Percentiles rank a stretch among this genome's conserved stretches.
Conservation (phyloP, 2,888 invertebrate species). For the Andrena bicolor region DNA sequence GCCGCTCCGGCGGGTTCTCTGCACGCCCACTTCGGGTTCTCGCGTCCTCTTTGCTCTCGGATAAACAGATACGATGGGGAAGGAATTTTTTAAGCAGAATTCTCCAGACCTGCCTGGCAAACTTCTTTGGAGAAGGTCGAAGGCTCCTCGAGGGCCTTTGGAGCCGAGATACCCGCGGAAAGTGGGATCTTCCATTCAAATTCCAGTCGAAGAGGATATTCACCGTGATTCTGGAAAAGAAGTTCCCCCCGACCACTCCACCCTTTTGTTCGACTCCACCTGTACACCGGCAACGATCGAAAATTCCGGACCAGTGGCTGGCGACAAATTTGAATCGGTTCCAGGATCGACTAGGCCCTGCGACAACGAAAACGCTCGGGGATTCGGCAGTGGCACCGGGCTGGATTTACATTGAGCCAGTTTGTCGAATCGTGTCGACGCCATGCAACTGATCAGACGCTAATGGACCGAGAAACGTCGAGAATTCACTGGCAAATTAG, state of each 20-base stretch:
- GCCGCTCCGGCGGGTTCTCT: neutral
- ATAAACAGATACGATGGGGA: neutral
- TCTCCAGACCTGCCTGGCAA: neutral
- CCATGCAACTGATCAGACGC: constrained; percentile 30
- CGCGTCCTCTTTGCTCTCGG: neutral
- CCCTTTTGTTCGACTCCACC: too few relatives aligned
- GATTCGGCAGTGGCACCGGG: constrained; percentile 35
- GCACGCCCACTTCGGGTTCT: neutral
- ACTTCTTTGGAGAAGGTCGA: neutral
- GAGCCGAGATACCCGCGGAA: too few relatives aligned
- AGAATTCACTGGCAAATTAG: constrained; percentile 37
- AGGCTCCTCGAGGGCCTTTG: too few relatives aligned
- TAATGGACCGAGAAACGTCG: constrained; percentile 47
- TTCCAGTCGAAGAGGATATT: too few relatives aligned
- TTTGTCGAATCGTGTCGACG: constrained; percentile 52
- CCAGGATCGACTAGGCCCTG: constrained; percentile 6
- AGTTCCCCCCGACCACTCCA: too few relatives aligned
- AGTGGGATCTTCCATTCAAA: too few relatives aligned
- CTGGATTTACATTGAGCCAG: constrained; percentile 54
- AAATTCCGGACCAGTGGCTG: constrained; percentile 23
- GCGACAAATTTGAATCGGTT: constrained; percentile 54
- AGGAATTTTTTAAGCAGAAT: neutral
- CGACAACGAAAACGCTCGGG: constrained; percentile 48
- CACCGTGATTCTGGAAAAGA: too few relatives aligned
- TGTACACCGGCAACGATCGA: constrained; percentile 5